Evolutionary conservation across 2,888 invertebrate species (phyloP), one percentile per base, ranked within the genome.

Genomic region (Drosophila austrosaltans): DNA sequence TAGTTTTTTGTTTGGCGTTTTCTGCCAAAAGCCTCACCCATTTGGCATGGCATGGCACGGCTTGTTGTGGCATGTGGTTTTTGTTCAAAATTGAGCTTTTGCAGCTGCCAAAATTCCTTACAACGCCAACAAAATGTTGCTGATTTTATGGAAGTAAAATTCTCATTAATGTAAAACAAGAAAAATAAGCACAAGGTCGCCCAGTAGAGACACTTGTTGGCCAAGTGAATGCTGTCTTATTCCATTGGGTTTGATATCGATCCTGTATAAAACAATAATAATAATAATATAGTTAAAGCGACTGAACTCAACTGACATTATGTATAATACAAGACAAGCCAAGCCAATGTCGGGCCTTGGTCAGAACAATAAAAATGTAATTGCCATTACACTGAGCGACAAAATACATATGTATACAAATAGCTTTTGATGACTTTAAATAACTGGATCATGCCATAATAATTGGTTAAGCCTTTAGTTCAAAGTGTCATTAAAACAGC

Each of bases 171-270:
- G 53, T 68, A 75, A 69, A 62, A 68, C 30, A 22, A 48, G 32
- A 53, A 48, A 66, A 82, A 82, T 80, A 68, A 59, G 76, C 81
- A 86, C 82, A 82, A 82, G 82, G 82, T 82, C 87, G 73, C 42
- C 89, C 57, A 48, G 25, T 48, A 48, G 12, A 48, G 48, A 48
- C 48, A 71, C 78, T 75, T 87, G 72, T 58, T 53, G 42, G 32
- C 53, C 48, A 63, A 70, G 77, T 69, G 75, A 76, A 68, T 77
- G 77, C 70, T 68, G 42, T 25, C 16, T 56, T 76, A 57, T 48
- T 22, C 44, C 44, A 48, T 48, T 48, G 48, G 48, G 48, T 48
- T 48, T 25, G 22, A 22, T 48, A 3, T 25, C 48, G 36, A 44
- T 73, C 69, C 76, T 59, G 59, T 16, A 28, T 39, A n/a, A 40